Evolutionary conservation across 2,797 vertebrate species (phyloP).

Genomic region (Champsocephalus gunnari): DNA sequence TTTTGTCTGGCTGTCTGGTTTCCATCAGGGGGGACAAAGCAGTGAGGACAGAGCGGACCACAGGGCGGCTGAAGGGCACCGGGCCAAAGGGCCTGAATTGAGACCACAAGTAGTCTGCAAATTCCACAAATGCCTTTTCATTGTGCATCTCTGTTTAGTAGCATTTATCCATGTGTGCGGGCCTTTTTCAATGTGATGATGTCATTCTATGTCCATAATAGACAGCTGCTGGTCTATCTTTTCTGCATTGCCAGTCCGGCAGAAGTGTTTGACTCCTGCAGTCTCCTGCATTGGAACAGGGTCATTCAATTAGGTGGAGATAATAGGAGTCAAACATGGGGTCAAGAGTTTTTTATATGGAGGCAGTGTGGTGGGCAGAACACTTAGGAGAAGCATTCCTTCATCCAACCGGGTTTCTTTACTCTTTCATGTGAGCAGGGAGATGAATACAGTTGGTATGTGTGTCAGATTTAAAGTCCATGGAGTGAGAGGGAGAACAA

Average conservation of each 20-base stretch:
- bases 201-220: constrained; percentile 60
- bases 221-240: constrained; percentile 64
- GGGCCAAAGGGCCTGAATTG: constrained; percentile 64
- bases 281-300: constrained; percentile 42
- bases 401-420: constrained; percentile 43
- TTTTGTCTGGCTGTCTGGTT: constrained; percentile 74
- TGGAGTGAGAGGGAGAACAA: constrained; percentile 7
- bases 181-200: constrained; percentile 61
- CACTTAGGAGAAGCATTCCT: constrained; percentile 67
- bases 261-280: constrained; percentile 63
- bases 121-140: constrained; percentile 80
- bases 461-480: constrained; percentile 28
- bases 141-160: constrained; percentile 71
- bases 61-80: constrained; percentile 59
- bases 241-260: constrained; percentile 44
- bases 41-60: constrained; percentile 45
- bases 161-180: constrained; percentile 72
- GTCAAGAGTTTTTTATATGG: constrained; percentile 63
- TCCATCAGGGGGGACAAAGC: constrained; percentile 73
- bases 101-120: constrained; percentile 71
- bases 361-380: constrained; percentile 34
- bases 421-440: constrained; percentile 43
- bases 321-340: constrained; percentile 69
- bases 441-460: constrained; percentile 31
- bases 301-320: constrained; percentile 66